These are phyloP conservation scores for Pomacea maculata DNA, from an alignment of 1,140 invertebrate genomes.

Conservation along the genomic window DNA sequence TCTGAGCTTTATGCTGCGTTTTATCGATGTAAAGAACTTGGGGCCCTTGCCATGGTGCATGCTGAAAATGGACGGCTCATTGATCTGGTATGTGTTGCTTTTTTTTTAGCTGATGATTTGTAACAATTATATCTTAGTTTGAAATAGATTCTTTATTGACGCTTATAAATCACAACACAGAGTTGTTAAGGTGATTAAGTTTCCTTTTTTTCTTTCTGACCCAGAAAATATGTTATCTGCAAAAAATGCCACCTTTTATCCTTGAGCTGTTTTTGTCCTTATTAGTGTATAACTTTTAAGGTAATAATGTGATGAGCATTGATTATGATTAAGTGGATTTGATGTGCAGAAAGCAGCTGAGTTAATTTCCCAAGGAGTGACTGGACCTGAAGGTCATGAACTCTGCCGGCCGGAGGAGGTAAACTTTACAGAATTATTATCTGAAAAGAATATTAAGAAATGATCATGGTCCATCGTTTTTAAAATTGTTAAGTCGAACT, in stretches of 20 bases:
- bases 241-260: too few species aligned
- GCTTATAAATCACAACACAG: too few species aligned
- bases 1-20: slow-evolving; percentile 87
- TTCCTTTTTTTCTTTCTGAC: neutral
- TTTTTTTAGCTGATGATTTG: neutral
- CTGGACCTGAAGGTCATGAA: slow-evolving; percentile 96
- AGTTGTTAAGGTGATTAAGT: too few species aligned
- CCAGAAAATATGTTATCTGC: neutral
- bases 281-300: neutral
- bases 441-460: neutral
- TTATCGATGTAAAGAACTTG: slow-evolving; percentile 77
- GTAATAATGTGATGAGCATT: neutral
- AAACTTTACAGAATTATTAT: slow-evolving; percentile 9
- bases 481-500: too few species aligned
- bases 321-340: neutral
- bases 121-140: too few species aligned
- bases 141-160: too few species aligned
- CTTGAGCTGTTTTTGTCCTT: neutral
- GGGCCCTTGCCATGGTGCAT: slow-evolving; percentile 90
- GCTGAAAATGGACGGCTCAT: slow-evolving; percentile 97
- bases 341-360: slow-evolving; percentile 80
- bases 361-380: slow-evolving; percentile 84
- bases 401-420: slow-evolving; percentile 94
- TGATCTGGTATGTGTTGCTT: slow-evolving; percentile 70
- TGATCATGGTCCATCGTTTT: too few species aligned